Conservation (phyloP, 2,113 vertebrate species). For the Melanerpes formicivorus region DNA sequence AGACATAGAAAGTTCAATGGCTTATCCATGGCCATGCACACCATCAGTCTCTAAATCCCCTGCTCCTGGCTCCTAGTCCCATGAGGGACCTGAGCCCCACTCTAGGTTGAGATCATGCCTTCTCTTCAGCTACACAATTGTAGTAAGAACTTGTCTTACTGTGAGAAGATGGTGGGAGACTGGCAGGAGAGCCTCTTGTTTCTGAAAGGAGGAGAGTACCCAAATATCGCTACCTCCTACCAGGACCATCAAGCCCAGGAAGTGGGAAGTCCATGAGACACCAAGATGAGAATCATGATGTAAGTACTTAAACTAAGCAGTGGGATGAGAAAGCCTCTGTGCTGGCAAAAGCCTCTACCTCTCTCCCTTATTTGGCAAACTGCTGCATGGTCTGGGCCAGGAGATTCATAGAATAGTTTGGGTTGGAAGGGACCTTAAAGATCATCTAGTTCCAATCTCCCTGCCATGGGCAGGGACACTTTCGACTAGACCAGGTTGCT, state of each 20-base stretch:
- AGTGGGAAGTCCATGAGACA: accelerated
- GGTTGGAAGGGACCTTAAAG: no score
- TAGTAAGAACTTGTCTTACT: neutral
- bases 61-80: neutral
- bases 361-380: neutral
- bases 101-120: neutral
- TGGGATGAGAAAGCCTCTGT: neutral
- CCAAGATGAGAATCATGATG: neutral
- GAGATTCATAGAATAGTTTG: neutral
- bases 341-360: neutral
- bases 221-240: neutral
- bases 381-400: neutral
- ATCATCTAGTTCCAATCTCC: no score
- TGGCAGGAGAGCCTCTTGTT: neutral
- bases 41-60: neutral
- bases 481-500: no score
- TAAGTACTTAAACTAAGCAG: neutral
- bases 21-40: neutral
- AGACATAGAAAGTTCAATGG: neutral
- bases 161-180: accelerated
- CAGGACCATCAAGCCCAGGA: neutral
- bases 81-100: neutral
- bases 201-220: neutral
- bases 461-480: no score
- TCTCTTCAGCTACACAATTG: neutral